Conservation (phyloP, 2,797 vertebrate species). For the Chaunax sp. region DNA sequence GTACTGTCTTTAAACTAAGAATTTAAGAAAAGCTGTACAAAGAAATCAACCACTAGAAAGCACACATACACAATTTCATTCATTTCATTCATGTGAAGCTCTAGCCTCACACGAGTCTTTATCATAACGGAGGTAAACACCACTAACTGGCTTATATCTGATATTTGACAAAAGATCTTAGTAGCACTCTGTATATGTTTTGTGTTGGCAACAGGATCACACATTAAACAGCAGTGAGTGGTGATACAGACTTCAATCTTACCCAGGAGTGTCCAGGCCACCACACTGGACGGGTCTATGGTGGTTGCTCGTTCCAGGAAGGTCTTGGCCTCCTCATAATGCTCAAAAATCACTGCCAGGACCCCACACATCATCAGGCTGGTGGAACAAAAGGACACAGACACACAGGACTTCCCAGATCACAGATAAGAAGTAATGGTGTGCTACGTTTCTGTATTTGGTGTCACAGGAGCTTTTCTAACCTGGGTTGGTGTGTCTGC, state of each 20-base stretch:
- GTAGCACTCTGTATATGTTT: background rate
- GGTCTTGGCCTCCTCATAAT: conserved; percentile 84
- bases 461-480: background rate
- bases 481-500: conserved; percentile 87
- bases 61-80: too few relatives aligned
- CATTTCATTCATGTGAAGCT: too few relatives aligned
- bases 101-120: too few relatives aligned
- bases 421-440: background rate
- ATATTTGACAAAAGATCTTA: too few relatives aligned
- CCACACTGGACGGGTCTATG: conserved; percentile 80
- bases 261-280: conserved; percentile 93
- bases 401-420: background rate
- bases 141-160: too few relatives aligned
- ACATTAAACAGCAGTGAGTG: background rate
- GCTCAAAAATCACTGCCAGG: conserved; percentile 80
- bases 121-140: too few relatives aligned
- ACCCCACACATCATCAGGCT: conserved; percentile 94
- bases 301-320: conserved; percentile 90
- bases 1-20: too few relatives aligned
- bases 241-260: conserved; percentile 33
- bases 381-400: conserved; percentile 25
- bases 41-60: too few relatives aligned
- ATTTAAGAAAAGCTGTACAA: too few relatives aligned
- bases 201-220: background rate
- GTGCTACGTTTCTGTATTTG: background rate